Evolutionary conservation across 2,113 vertebrate species (phyloP), one percentile per base, ranked within the genome.

Genomic region (Eublepharis macularius): DNA sequence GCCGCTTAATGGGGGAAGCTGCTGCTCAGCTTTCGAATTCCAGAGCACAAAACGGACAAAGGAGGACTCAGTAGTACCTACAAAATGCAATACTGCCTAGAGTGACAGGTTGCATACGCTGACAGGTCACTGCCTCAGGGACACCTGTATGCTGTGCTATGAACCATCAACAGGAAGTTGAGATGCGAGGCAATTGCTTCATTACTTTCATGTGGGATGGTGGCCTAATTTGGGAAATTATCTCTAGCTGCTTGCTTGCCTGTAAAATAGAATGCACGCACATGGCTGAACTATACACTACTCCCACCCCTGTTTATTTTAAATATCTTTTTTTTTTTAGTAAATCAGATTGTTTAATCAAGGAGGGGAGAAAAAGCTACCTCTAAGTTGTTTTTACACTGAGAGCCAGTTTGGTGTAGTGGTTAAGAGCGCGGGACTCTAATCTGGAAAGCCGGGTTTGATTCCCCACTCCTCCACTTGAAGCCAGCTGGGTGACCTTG

Each of bases 11-110:
- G 66, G 86, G 26, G 54, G 75, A 43, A 66, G 0, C 21, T 45
- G 80, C 65, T n/a, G 57, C 0, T 39, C 21, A 45, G 12, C 17
- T 80, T 63, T 72, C 14, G 24, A 77, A 94, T 86, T 85, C 88
- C 81, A 39, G 84, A 88, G 32, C 13, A 69, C 3, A 1, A 88
- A 88, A 54, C 24, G 14, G 82, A 83, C 7, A 34, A 29, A 57
- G 74, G 47, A 80, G n/a, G 60, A 86, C 65, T 88, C 81, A 3
- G 45, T 65, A 69, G 13, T 4, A 47, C 12, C 34, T 81, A 63
- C 1, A 54, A 81, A 83, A n/a, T 77, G 78, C 1, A 63, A 69
- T 43, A 39, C 24, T 76, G 43, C 77, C 84, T 66, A 81, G 39
- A 92, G 72, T 21, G 74, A 80, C 80, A 65, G 16, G 75, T 29